Conservation (phyloP, 2,797 vertebrate genomes). For the Chaetodon trifasciatus region DNA sequence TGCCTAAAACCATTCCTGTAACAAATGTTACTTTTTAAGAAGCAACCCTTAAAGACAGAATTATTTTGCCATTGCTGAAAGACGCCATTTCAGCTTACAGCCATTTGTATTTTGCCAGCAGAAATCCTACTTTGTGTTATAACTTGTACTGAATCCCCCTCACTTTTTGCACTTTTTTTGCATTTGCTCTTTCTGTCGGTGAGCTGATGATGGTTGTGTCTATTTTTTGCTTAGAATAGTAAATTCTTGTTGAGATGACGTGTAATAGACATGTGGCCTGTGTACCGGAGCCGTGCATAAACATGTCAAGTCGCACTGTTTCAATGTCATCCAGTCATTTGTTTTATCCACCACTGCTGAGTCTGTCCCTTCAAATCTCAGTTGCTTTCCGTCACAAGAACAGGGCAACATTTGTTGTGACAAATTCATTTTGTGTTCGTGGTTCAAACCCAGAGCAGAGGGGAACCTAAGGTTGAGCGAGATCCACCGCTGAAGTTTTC, state of each 20-base stretch:
- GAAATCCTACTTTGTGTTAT: not conserved
- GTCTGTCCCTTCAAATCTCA: not conserved
- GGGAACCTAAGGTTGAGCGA: not conserved
- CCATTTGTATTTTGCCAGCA: not conserved
- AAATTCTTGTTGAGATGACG: not conserved
- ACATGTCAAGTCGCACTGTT: slow-evolving; percentile 2
- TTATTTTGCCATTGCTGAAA: not conserved
- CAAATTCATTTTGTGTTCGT: slow-evolving; percentile 6
- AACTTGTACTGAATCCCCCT: not conserved
- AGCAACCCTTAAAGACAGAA: not conserved
- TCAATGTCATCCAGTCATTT: not conserved
- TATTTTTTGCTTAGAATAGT: not conserved
- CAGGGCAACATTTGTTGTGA: slow-evolving; percentile 1
- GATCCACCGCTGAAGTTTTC: not conserved
- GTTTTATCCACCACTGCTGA: not conserved
- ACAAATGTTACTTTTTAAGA: not conserved
- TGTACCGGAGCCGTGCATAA: slow-evolving; percentile 6
- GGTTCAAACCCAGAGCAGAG: not conserved
- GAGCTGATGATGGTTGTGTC: not conserved
- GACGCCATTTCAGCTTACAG: not conserved
- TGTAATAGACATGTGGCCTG: not conserved
- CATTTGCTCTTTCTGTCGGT: not conserved
- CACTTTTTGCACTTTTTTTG: not conserved
- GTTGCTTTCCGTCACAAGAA: not conserved
- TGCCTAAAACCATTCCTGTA: not conserved